A percentile compares a stretch with the other conserved stretches of the same genome.
These are phyloP conservation scores for Amblyopsis hoosieri DNA, from an alignment of 2,797 vertebrate genomes.

Conservation along the genomic window DNA sequence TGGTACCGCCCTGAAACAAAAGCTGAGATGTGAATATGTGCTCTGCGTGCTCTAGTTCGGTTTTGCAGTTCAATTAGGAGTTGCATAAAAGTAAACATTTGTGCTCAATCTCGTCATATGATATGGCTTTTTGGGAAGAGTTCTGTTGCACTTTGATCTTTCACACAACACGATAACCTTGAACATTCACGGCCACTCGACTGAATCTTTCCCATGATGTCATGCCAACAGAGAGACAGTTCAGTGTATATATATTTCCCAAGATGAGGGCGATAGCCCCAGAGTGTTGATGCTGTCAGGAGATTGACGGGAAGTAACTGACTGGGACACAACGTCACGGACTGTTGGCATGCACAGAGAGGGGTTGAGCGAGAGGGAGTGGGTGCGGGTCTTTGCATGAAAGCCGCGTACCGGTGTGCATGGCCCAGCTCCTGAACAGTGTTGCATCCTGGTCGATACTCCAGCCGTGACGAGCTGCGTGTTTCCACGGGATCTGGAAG, in stretches of 20 bases:
- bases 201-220: conserved; percentile 59
- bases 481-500: conserved; percentile 85
- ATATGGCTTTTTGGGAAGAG: conserved; percentile 3
- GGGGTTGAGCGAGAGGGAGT: not conserved
- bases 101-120: not conserved
- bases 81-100: no score
- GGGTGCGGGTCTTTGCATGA: conserved; percentile 17
- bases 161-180: conserved; percentile 40
- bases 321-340: not conserved
- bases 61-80: not conserved
- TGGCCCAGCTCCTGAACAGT: conserved; percentile 83
- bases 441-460: conserved; percentile 81
- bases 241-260: conserved; percentile 46
- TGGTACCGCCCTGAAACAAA: conserved; percentile 72
- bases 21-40: conserved; percentile 10
- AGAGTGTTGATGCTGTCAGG: not conserved
- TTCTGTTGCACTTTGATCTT: conserved; percentile 56
- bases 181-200: conserved; percentile 33
- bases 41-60: no score
- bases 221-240: conserved; percentile 24
- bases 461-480: conserved; percentile 83
- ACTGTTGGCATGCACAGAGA: not conserved
- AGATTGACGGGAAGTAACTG: not conserved
- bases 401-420: conserved; percentile 77
- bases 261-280: conserved; percentile 13